A percentile compares a stretch with the other conserved stretches of the same genome.
Evolutionary conservation across 2,113 vertebrate species (phyloP).

Genomic region (Nothoprocta pentlandii): DNA sequence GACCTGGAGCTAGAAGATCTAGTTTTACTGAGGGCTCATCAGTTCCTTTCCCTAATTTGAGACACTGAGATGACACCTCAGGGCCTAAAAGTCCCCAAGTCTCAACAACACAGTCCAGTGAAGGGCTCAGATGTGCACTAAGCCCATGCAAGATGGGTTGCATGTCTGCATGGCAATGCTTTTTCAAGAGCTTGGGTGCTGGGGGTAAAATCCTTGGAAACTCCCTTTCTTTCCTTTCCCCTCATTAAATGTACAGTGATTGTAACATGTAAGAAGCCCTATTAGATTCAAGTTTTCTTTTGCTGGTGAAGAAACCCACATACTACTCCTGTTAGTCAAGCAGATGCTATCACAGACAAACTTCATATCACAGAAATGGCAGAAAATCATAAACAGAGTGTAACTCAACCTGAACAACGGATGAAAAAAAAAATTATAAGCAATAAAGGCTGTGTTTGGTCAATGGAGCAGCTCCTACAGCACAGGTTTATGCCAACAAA

Average conservation of each 20-base stretch:
- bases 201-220: not conserved
- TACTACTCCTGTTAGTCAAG: not conserved
- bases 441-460: conserved; percentile 22
- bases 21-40: not conserved
- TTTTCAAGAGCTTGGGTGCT: not conserved
- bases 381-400: not conserved
- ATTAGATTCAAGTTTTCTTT: not conserved
- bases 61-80: not conserved
- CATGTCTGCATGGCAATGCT: not conserved
- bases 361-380: not conserved
- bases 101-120: not conserved
- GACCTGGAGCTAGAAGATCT: not conserved
- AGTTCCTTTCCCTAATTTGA: not conserved
- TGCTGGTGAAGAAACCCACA: not conserved
- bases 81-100: not conserved
- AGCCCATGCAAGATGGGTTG: not conserved
- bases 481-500: not conserved
- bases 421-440: not conserved
- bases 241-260: not conserved
- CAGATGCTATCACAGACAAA: not conserved
- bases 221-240: not conserved
- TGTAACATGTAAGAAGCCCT: not conserved
- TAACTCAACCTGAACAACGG: not conserved
- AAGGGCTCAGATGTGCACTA: not conserved
- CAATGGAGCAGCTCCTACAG: not conserved